A percentile compares a stretch with the other conserved stretches of the same genome.
phyloP scores from a whole-genome alignment of 1,140 invertebrate genomes.

The Pomacea maculata region DNA sequence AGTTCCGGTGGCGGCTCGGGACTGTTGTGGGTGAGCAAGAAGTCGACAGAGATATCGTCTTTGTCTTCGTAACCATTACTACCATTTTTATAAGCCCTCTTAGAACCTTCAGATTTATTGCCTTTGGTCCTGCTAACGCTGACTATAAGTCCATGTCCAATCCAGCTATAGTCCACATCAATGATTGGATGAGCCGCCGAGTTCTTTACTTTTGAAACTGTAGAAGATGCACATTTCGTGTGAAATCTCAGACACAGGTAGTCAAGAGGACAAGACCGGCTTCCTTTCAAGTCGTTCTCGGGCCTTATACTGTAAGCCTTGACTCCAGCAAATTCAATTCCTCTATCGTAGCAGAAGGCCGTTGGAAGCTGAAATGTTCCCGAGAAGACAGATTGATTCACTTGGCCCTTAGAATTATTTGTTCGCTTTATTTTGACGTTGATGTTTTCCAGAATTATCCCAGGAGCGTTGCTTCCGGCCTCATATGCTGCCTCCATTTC shows the following conservation, averaged over 20 bases:
- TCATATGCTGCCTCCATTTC: conserved; percentile 40
- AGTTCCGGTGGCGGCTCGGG: conserved; percentile 8
- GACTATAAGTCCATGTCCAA: conserved; percentile 9
- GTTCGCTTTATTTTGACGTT: conserved; percentile 3
- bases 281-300: neutral
- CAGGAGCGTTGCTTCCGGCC: conserved; percentile 25
- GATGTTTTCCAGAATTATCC: conserved; percentile 28
- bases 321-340: conserved; percentile 26
- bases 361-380: conserved; percentile 27
- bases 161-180: conserved; percentile 10
- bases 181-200: neutral
- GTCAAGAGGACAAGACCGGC: conserved; percentile 22
- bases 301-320: conserved; percentile 1
- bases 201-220: neutral
- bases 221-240: neutral
- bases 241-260: conserved; percentile 31
- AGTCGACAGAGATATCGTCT: neutral
- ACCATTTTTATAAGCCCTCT: neutral
- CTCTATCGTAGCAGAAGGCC: conserved; percentile 31
- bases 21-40: neutral
- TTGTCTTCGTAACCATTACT: neutral
- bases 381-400: conserved; percentile 5
- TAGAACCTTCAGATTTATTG: conserved; percentile 7
- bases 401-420: neutral
- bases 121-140: conserved; percentile 17